phyloP scores from a whole-genome alignment of 2,888 invertebrate species.

The Crioceris asparagi region DNA sequence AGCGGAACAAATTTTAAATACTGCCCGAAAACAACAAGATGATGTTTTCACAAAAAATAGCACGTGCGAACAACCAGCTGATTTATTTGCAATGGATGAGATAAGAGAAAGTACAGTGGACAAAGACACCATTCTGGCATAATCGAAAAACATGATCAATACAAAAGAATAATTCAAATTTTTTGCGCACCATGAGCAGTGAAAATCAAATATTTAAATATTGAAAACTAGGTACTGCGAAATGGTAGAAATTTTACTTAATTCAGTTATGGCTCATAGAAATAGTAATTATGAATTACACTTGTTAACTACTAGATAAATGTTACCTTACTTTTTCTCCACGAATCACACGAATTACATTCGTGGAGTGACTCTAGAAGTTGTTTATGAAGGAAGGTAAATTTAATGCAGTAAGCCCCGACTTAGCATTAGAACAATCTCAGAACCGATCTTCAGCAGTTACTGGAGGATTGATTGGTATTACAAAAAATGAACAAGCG shows the following conservation, averaged over 20 bases:
- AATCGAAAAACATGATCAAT: no score
- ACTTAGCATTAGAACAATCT: slow-evolving; percentile 24
- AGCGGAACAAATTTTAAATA: not conserved
- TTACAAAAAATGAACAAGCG: slow-evolving; percentile 23
- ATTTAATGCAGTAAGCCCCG: slow-evolving; percentile 22
- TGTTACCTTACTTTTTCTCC: not conserved
- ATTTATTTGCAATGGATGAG: not conserved
- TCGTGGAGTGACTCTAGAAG: not conserved
- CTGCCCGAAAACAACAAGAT: not conserved
- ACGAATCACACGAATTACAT: not conserved
- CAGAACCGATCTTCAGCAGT: slow-evolving; percentile 23
- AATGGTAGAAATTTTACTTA: no score
- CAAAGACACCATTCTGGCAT: no score
- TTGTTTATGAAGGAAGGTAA: not conserved
- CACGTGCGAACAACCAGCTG: not conserved
- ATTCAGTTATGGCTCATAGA: not conserved
- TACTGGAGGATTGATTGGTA: slow-evolving; percentile 21
- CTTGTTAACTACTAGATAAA: not conserved
- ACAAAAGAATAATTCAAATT: no score
- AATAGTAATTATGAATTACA: no score
- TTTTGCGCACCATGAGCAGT: no score
- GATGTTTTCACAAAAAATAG: no score
- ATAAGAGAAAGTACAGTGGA: no score
- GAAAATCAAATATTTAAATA: no score
- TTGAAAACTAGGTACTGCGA: no score